These are phyloP conservation scores for Clepsis dumicolana DNA, from an alignment of 2,888 invertebrate species.

Conservation along the genomic window DNA sequence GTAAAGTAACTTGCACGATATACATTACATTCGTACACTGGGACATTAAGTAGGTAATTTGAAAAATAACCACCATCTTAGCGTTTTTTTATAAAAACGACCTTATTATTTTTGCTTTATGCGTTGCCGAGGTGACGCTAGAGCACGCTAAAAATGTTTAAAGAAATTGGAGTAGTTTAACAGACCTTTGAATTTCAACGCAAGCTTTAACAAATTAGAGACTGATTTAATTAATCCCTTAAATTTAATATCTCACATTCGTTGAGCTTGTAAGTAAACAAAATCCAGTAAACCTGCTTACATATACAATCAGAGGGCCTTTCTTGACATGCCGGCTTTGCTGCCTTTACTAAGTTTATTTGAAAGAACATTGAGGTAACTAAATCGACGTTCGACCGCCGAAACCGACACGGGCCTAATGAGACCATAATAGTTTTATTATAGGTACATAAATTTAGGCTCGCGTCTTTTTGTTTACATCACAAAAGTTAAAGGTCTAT, in stretches of 20 bases:
- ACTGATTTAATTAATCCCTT: background rate
- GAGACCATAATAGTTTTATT: too few species aligned
- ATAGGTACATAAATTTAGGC: too few species aligned
- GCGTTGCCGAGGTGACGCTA: background rate
- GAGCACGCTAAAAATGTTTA: conserved; percentile 7
- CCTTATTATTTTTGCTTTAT: background rate
- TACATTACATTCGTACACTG: too few species aligned
- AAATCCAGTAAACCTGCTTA: background rate
- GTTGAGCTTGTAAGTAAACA: background rate
- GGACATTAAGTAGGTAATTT: too few species aligned
- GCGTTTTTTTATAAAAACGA: background rate
- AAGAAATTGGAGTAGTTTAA: conserved; percentile 6
- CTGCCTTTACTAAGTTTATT: background rate
- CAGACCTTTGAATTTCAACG: background rate
- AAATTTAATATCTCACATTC: conserved; percentile 4
- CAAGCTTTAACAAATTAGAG: background rate
- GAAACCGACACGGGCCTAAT: too few species aligned
- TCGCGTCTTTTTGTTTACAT: too few species aligned
- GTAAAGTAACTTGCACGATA: too few species aligned
- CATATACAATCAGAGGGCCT: background rate
- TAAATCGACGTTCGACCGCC: background rate
- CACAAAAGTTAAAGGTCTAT: too few species aligned
- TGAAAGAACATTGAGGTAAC: conserved; percentile 1
- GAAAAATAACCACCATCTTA: background rate
- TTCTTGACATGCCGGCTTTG: conserved; percentile 9